Percentiles rank a stretch among this genome's conserved stretches.
Conservation (phyloP, 2,113 vertebrate genomes). For the human region DNA sequence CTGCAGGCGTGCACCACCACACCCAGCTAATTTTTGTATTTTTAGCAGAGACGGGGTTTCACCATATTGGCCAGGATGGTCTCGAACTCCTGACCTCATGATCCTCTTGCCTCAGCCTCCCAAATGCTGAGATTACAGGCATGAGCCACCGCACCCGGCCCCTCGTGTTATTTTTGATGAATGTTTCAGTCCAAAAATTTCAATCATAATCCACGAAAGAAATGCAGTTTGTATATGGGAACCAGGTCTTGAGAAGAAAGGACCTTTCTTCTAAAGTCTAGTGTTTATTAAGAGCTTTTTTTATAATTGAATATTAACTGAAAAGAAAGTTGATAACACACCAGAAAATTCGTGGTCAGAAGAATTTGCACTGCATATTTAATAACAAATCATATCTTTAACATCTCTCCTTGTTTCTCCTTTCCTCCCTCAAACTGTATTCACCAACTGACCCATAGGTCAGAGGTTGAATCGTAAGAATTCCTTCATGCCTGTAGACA, state of each 20-base stretch:
- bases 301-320: background rate
- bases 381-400: background rate
- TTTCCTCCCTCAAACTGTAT: background rate
- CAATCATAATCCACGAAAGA: conserved; percentile 6
- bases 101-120: no score
- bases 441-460: background rate
- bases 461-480: background rate
- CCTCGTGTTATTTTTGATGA: background rate
- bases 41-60: no score
- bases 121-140: no score
- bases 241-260: background rate
- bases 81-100: no score
- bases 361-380: background rate
- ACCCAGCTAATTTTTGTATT: no score
- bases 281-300: conserved; percentile 9
- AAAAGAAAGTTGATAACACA: background rate
- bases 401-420: background rate
- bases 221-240: background rate
- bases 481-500: background rate
- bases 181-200: background rate
- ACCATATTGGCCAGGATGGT: no score
- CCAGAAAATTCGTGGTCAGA: background rate
- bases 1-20: no score
- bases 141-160: no score
- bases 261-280: background rate